Evolutionary conservation across 2,113 vertebrate species (phyloP), one percentile per base, ranked within the genome.

Genomic region (Mustelus asterias): DNA sequence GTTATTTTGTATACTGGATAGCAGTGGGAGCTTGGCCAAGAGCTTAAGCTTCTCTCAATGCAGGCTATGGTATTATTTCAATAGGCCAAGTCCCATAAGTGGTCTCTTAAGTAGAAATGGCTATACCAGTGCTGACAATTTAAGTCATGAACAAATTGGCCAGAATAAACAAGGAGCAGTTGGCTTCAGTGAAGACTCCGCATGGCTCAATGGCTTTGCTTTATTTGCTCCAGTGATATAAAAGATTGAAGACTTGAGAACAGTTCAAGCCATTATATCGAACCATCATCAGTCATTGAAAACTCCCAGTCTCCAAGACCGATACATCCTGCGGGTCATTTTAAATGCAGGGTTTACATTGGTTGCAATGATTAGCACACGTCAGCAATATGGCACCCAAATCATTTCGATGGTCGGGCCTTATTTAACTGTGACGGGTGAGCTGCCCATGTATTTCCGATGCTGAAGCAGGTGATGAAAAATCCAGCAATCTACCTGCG

Each of bases 151-250:
- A 65, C 89, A 93, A 93, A 65, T 93, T 65, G n/a, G 60, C 33
- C 60, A 93, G n/a, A 93, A 63, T 65, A 93, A 93, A 93, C 58
- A 93, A 93, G 60, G n/a, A 93, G 58, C 88, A n/a, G 54, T 60
- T 93, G 7, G 33, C 89, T 93, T 93, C 33, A 93, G 33, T 65
- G 89, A 65, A 93, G 58, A 63, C 29, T 33, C 58, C n/a, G 29
- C 88, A 92, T 10, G 60, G 58, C 89, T 93, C 89, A 93, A 65
- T 60, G 54, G 63, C 89, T 93, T 93, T 65, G 60, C 63, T 65
- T 93, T 18, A 93, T 65, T 65, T 65, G 89, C 60, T 65, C 63
- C 89, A 65, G 60, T 9, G 33, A 20, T 37, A 65, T 93, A 16
- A 93, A 44, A 63, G 63, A 22, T 44, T 93, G n/a, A 93, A 93